Base-by-base conservation (phyloP, 1,140 invertebrate species). In the Psix sp. region DNA sequence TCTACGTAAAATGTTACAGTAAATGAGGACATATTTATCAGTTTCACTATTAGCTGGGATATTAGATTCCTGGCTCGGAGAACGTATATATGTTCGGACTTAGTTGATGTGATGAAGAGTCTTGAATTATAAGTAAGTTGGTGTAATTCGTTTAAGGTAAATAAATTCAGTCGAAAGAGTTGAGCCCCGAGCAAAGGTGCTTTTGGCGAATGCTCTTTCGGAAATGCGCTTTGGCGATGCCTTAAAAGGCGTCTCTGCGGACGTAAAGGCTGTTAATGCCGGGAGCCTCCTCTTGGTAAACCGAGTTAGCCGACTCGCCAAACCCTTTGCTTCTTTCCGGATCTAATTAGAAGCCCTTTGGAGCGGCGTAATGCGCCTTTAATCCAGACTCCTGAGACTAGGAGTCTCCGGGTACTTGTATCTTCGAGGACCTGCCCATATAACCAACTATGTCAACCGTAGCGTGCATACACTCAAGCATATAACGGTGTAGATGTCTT, bases 241-340 rank as follows among this genome's bases (percentile, higher is more conserved):
- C 68, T 75, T 83, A 82, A 83, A 83, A 82, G 82, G 81, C 74
- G 76, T 80, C 78, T 83, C 81, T 84, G 71, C 77, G 80, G 80
- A 83, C 78, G 81, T 80, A 82, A 84, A 84, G 80, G 81, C 81
- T 81, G 83, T 82, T 82, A 82, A 82, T 81, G 78, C 80, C 57
- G 65, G 71, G 74, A 80, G 78, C 82, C 79, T 81, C 77, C 78
- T 82, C 62, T 80, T 77, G 80, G 82, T 81, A 81, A 84, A 83
- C 82, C 79, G 81, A 85, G 84, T 84, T 85, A 85, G 80, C 79
- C 82, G 80, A 80, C 81, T 84, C 82, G 77, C 77, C 77, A 80
- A 85, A 84, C 82, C 84, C 83, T 85, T 85, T 84, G 82, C 83
- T 84, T 86, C 84, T 86, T 85, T 84, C 81, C 79, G 73, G 80